A percentile compares a stretch with the other conserved stretches of the same genome.
phyloP scores from a whole-genome alignment of 2,888 invertebrate species.

The Tachina lurida region DNA sequence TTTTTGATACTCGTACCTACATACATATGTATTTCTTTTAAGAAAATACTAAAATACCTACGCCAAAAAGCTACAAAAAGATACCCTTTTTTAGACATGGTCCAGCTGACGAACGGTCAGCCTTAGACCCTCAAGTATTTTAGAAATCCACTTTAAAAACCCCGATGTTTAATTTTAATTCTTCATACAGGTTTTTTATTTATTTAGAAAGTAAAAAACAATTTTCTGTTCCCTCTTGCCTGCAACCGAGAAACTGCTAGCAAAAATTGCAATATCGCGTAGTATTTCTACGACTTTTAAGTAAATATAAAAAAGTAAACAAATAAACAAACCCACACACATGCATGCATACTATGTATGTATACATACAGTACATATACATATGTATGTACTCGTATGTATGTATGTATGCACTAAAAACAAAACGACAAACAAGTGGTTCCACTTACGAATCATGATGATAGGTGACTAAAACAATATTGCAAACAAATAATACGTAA shows the following conservation, averaged over 20 bases:
- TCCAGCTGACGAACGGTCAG: no score
- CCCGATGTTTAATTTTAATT: no score
- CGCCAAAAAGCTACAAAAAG: no score
- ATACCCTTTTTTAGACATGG: no score
- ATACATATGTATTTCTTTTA: no score
- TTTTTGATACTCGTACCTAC: no score
- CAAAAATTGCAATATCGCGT: slow-evolving; percentile 11
- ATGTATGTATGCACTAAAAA: background rate
- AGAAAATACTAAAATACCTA: no score
- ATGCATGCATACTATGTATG: no score
- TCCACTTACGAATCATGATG: slow-evolving; percentile 43
- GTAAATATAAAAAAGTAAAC: slow-evolving; percentile 23
- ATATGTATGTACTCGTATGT: no score
- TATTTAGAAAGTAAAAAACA: slow-evolving; percentile 37
- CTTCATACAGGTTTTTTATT: background rate
- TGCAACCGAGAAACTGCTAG: slow-evolving; percentile 13
- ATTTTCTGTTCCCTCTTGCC: slow-evolving; percentile 27
- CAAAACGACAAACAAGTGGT: slow-evolving; percentile 53
- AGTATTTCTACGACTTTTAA: slow-evolving; percentile 7
- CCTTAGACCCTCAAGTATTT: no score
- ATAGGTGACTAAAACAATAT: slow-evolving; percentile 41
- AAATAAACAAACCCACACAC: background rate
- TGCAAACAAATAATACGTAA: slow-evolving; percentile 9
- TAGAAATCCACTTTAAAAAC: no score
- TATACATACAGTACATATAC: no score